phyloP scores from a whole-genome alignment of 1,140 invertebrate species.

The Pachyrhynchus sulphureomaculatus region DNA sequence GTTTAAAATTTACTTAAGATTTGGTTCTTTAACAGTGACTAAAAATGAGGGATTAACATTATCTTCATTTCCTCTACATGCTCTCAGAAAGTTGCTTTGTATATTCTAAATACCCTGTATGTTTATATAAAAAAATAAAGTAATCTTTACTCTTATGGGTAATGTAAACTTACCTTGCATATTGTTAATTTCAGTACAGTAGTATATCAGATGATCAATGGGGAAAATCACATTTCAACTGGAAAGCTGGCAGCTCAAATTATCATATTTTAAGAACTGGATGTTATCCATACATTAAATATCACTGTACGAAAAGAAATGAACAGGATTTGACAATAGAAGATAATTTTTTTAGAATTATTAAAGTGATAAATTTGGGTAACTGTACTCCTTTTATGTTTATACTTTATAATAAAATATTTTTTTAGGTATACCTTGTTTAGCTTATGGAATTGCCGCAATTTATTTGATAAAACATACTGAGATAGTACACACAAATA shows the following conservation, averaged over 20 bases:
- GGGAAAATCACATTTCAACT: slow-evolving; percentile 89
- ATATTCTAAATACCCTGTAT: too few relatives aligned
- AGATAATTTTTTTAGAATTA: slow-evolving; percentile 80
- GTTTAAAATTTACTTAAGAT: too few relatives aligned
- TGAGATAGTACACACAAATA: slow-evolving; percentile 74
- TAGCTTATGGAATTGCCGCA: slow-evolving; percentile 87
- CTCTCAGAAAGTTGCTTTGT: too few relatives aligned
- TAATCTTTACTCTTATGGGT: too few relatives aligned
- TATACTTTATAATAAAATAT: neutral
- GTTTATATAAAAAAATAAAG: too few relatives aligned
- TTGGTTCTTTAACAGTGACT: too few relatives aligned
- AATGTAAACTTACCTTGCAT: too few relatives aligned
- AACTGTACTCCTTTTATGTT: slow-evolving; percentile 44
- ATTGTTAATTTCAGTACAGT: slow-evolving; percentile 59
- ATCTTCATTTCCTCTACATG: too few relatives aligned
- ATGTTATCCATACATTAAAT: slow-evolving; percentile 95
- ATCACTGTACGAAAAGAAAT: slow-evolving; percentile 85
- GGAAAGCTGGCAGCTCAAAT: slow-evolving; percentile 75
- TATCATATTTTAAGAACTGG: slow-evolving; percentile 90
- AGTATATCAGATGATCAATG: slow-evolving; percentile 80
- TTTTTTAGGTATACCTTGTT: slow-evolving; percentile 80
- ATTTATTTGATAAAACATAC: slow-evolving; percentile 75
- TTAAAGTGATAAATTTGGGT: slow-evolving; percentile 94
- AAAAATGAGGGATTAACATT: too few relatives aligned
- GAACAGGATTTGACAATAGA: slow-evolving; percentile 74